phyloP scores from a whole-genome alignment of 1,140 invertebrate genomes.

The Brachionus rotundiformis region DNA sequence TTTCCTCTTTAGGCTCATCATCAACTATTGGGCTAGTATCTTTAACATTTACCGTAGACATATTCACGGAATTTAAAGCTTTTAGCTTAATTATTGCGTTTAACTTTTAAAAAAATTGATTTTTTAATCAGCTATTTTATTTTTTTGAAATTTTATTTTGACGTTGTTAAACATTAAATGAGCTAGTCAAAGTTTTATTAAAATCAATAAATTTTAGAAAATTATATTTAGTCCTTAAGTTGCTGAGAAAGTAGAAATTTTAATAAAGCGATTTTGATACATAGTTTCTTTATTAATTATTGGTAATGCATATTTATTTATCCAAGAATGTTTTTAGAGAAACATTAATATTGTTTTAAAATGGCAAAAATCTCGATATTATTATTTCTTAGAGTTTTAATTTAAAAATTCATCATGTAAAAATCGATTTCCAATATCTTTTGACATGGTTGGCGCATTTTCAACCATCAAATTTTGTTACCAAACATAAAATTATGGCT shows the following conservation, averaged over 20 bases:
- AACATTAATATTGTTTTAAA: constrained; percentile 20
- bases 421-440: not conserved
- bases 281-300: not conserved
- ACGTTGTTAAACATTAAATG: constrained; percentile 15
- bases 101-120: not conserved
- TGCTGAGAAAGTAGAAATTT: not conserved
- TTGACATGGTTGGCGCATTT: not conserved
- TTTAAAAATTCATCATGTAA: not conserved
- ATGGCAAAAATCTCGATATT: not conserved
- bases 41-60: constrained; percentile 42
- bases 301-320: not conserved
- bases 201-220: not conserved
- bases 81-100: not conserved
- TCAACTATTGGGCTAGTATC: constrained; percentile 5
- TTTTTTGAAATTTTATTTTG: not conserved
- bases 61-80: not conserved
- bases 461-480: not conserved
- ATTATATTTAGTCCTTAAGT: not conserved
- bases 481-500: not conserved
- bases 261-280: not conserved
- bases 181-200: not conserved
- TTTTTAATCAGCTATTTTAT: not conserved
- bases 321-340: not conserved
- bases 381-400: not conserved
- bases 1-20: not conserved